Evolutionary conservation across 2,113 vertebrate genomes (phyloP), one percentile per base, ranked within the genome.

Genomic region (Uria aalge): DNA sequence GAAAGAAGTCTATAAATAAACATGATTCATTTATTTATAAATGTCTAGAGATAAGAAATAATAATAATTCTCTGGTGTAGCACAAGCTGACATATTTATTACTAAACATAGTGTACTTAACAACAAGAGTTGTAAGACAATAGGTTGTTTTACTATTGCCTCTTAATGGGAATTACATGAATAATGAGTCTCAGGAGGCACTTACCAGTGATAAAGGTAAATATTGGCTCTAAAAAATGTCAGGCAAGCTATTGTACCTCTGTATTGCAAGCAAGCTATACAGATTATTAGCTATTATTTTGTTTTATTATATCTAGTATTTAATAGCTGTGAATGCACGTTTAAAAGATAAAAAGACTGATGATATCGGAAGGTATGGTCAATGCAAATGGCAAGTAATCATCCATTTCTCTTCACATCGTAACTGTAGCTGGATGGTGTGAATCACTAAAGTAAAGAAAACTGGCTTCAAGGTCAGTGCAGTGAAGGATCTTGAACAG

Each of bases 101-200:
- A 92, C 79, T 92, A 79, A 93, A 83, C 41, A 82, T 55, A 89
- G 74, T 75, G 92, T 94, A 93, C 79, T 94, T 97, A 96, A 93
- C 91, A 96, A 85, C 73, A 97, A 88, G 85, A 88, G 69, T 62
- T 95, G 89, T 74, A 96, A 95, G 94, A 97, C 86, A 96, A 96
- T 83, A 96, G 89, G 63, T 89, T 96, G 93, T 88, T 98, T 97
- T 98, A 98, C 87, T 96, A 95, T 88, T 81, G 69, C 80, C 77
- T 98, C 83, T 97, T 97, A 96, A 97, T 93, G 92, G 90, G 87
- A 98, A 96, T 97, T 97, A 94, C 85, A 94, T 88, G 95, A 96
- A 86, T 93, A 96, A 97, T 92, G 97, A 94, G 89, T 88, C 94
- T 92, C 97, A 59, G 89, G 94, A 96, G 96, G 60, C 94, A 86